Evolutionary conservation across 2,797 vertebrate species (phyloP).

Genomic region (Myotis daubentonii): DNA sequence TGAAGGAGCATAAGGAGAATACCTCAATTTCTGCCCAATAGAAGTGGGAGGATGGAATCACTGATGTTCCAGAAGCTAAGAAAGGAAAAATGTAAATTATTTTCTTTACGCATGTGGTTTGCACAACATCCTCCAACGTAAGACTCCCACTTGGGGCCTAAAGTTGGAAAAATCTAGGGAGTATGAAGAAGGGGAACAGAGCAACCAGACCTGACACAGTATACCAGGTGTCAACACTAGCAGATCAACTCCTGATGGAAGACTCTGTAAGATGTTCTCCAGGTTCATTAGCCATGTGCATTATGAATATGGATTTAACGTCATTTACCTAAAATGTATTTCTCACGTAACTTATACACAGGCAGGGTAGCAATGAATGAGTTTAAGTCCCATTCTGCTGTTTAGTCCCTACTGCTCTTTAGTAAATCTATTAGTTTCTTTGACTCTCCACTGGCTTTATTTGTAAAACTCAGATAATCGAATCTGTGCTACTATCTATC

Average conservation of each 20-base stretch:
- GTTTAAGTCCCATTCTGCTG: neutral
- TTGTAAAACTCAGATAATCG: neutral
- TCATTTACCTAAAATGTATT: neutral
- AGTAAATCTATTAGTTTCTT: neutral
- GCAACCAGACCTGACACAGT: constrained; percentile 53
- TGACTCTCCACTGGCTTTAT: neutral
- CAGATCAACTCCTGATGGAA: constrained; percentile 3
- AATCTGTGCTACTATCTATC: neutral
- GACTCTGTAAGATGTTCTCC: neutral
- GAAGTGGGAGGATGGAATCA: constrained; percentile 80
- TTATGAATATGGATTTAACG: constrained; percentile 27
- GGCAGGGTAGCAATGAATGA: neutral
- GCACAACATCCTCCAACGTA: constrained; percentile 80
- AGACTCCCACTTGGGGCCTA: constrained; percentile 79
- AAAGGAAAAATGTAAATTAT: constrained; percentile 84
- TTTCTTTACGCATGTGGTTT: constrained; percentile 80
- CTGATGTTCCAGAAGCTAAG: constrained; percentile 83
- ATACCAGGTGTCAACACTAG: constrained; percentile 43
- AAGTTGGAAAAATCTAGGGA: constrained; percentile 78
- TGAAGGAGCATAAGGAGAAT: constrained; percentile 80
- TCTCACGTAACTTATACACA: neutral
- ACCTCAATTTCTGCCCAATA: constrained; percentile 80
- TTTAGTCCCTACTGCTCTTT: neutral
- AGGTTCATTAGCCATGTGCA: neutral
- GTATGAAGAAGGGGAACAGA: constrained; percentile 53